Percentiles rank a stretch among this genome's conserved stretches.
phyloP scores from a whole-genome alignment of 2,113 vertebrate species.

The Petroica traversi region DNA sequence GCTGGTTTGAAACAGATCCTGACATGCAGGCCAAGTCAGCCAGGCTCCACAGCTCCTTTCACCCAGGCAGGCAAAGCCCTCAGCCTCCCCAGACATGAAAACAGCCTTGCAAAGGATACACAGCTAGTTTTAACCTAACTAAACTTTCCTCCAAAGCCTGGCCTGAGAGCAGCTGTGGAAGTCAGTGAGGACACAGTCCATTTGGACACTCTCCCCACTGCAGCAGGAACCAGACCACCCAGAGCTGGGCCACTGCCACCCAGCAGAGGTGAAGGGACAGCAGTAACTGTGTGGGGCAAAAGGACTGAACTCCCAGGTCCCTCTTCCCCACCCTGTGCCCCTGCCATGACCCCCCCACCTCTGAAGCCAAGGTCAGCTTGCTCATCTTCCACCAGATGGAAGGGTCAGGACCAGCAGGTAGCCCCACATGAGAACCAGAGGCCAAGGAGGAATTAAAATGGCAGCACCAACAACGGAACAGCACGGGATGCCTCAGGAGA shows the following conservation, averaged over 20 bases:
- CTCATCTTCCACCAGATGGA: not conserved
- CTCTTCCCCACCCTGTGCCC: not conserved
- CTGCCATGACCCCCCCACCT: not conserved
- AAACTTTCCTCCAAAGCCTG: not conserved
- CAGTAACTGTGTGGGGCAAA: rapidly evolving
- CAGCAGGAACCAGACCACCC: not conserved
- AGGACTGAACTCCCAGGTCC: rapidly evolving
- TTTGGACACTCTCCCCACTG: rapidly evolving
- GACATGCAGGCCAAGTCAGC: not conserved
- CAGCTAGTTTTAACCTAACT: not conserved
- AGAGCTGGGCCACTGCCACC: not conserved
- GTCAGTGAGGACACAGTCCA: not conserved
- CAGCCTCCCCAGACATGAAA: not conserved
- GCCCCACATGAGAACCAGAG: not conserved
- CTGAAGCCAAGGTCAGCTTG: not conserved
- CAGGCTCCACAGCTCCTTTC: not conserved
- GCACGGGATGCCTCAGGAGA: not conserved
- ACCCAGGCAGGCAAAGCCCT: not conserved
- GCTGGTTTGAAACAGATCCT: not conserved
- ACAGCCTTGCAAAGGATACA: rapidly evolving
- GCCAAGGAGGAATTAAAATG: not conserved
- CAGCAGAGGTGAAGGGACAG: not conserved
- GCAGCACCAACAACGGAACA: not conserved
- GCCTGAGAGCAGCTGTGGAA: not conserved
- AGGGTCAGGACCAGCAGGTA: not conserved